Evolutionary conservation across 2,113 vertebrate species (phyloP).

Genomic region (Serinus canaria): DNA sequence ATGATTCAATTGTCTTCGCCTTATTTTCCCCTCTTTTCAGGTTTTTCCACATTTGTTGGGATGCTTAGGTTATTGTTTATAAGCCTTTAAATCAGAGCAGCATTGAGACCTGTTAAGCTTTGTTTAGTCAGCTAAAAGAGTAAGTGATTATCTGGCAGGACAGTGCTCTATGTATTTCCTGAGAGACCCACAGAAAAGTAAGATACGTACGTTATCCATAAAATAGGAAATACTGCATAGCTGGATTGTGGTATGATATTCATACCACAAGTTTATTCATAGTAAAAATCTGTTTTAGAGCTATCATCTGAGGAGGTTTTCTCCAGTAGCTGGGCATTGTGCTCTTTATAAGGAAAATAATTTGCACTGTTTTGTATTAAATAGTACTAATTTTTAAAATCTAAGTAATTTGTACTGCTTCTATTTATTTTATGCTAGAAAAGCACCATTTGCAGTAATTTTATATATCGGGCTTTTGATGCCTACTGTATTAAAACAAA

Average conservation of each 20-base stretch:
- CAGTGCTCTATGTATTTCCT: background rate
- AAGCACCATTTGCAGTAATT: background rate
- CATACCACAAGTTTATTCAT: background rate
- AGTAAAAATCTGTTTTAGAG: background rate
- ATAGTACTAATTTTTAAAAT: background rate
- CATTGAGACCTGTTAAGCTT: background rate
- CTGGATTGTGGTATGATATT: background rate
- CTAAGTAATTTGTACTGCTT: background rate
- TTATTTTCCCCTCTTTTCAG: background rate
- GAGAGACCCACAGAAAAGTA: background rate
- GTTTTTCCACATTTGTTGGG: background rate
- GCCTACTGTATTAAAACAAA: background rate
- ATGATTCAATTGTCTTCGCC: background rate
- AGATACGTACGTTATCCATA: background rate
- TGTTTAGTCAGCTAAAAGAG: background rate
- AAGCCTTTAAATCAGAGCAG: background rate
- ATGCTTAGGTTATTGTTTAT: background rate
- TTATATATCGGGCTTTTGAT: background rate
- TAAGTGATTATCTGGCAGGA: background rate
- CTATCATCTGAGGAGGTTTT: background rate
- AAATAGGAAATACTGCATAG: background rate
- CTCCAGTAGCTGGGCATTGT: fast-evolving
- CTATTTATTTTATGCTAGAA: background rate
- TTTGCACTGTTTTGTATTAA: background rate
- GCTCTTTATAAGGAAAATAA: background rate